Percentiles rank a stretch among this genome's conserved stretches.
Evolutionary conservation across 2,113 vertebrate genomes (phyloP).

Genomic region (Eurystomus gularis): DNA sequence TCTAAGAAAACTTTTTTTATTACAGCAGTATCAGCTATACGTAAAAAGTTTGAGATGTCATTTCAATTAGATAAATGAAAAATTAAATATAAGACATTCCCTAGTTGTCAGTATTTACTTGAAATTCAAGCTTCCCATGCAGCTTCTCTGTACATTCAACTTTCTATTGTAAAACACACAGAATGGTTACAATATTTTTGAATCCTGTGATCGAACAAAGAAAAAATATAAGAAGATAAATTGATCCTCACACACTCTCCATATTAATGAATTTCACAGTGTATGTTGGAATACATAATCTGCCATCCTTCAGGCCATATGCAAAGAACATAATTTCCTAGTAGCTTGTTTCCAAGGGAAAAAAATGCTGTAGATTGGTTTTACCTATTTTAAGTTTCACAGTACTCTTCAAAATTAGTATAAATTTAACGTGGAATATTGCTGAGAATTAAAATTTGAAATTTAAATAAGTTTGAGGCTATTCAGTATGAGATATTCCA

Average conservation of each 20-base stretch:
- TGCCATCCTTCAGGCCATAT: background rate
- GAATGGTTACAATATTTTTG: background rate
- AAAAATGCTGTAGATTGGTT: background rate
- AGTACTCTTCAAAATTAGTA: background rate
- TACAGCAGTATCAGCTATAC: background rate
- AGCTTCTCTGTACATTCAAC: background rate
- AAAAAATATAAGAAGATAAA: background rate
- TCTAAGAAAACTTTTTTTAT: constrained; percentile 20
- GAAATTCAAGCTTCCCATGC: background rate
- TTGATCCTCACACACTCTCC: background rate
- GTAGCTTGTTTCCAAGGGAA: background rate
- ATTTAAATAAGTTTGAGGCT: constrained; percentile 44
- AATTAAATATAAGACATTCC: constrained; percentile 10
- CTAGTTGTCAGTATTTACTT: constrained; percentile 18
- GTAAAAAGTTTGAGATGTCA: constrained; percentile 4
- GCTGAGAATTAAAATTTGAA: constrained; percentile 44
- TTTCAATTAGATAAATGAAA: constrained; percentile 49
- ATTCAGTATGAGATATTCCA: background rate
- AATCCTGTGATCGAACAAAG: background rate
- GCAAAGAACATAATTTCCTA: constrained; percentile 13
- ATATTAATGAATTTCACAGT: constrained; percentile 7
- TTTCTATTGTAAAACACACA: background rate
- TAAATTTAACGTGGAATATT: constrained; percentile 43
- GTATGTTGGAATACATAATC: background rate
- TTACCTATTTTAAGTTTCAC: constrained; percentile 27